Conservation (phyloP, 2,888 invertebrate species). For the Mythimna loreyi region DNA sequence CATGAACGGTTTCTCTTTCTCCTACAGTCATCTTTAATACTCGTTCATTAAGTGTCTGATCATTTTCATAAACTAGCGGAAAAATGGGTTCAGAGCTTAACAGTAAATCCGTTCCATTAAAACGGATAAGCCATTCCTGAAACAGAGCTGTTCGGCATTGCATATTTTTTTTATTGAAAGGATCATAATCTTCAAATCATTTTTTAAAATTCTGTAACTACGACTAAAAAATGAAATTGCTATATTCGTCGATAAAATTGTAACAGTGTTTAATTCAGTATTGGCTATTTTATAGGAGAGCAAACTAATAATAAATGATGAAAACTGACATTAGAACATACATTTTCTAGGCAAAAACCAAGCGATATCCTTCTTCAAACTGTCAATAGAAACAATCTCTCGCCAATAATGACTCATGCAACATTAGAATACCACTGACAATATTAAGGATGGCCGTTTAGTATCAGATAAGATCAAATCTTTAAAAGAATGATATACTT, state of each 20-base stretch:
- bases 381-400: too few species aligned
- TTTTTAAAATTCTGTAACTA: background rate
- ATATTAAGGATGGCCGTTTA: background rate
- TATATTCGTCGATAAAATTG: too few species aligned
- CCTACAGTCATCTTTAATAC: background rate
- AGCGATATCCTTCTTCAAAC: too few species aligned
- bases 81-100: background rate
- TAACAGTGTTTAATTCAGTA: too few species aligned
- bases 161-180: background rate
- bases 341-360: too few species aligned
- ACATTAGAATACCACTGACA: too few species aligned
- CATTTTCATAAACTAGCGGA: background rate
- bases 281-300: too few species aligned
- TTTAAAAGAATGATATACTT: conserved; percentile 37
- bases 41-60: background rate
- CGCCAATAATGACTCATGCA: too few species aligned
- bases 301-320: too few species aligned
- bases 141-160: background rate
- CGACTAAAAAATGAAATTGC: too few species aligned
- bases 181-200: background rate
- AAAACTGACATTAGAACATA: too few species aligned
- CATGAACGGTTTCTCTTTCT: background rate
- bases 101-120: background rate
- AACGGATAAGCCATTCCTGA: background rate
- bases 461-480: background rate